Conservation (phyloP, 2,797 vertebrate genomes). For the Danionella dracula region DNA sequence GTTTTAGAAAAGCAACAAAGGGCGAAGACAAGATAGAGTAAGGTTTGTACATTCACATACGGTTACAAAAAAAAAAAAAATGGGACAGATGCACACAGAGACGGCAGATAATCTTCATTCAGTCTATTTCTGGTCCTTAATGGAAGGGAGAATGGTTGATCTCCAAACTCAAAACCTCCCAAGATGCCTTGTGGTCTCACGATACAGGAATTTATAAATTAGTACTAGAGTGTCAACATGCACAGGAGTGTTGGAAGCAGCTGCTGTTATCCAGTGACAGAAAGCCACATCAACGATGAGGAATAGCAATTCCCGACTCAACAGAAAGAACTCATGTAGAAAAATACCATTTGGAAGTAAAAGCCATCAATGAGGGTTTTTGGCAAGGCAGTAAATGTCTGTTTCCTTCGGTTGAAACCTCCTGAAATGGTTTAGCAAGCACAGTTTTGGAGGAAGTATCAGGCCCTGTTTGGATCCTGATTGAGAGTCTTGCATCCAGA, state of each 20-base stretch:
- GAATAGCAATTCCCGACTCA: conserved; percentile 42
- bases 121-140: conserved; percentile 45
- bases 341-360: conserved; percentile 72
- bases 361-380: conserved; percentile 29
- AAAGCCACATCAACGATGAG: conserved; percentile 35
- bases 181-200: conserved; percentile 18
- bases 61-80: conserved; percentile 58
- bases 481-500: conserved; percentile 2
- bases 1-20: conserved; percentile 53
- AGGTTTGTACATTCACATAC: conserved; percentile 71
- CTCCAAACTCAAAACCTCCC: conserved; percentile 36
- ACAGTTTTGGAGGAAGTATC: conserved; percentile 11
- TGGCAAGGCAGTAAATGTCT: conserved; percentile 35
- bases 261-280: conserved; percentile 30
- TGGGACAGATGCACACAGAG: conserved; percentile 52
- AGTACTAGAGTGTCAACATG: conserved; percentile 14
- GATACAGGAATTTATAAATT: background rate
- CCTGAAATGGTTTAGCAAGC: conserved; percentile 16
- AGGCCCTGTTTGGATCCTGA: background rate
- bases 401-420: background rate
- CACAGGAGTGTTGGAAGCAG: conserved; percentile 8
- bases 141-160: conserved; percentile 42
- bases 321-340: conserved; percentile 71
- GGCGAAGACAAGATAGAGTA: conserved; percentile 40
- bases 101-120: conserved; percentile 41